Evolutionary conservation across 2,888 invertebrate genomes (phyloP).

Genomic region (Flexamia atlantica): DNA sequence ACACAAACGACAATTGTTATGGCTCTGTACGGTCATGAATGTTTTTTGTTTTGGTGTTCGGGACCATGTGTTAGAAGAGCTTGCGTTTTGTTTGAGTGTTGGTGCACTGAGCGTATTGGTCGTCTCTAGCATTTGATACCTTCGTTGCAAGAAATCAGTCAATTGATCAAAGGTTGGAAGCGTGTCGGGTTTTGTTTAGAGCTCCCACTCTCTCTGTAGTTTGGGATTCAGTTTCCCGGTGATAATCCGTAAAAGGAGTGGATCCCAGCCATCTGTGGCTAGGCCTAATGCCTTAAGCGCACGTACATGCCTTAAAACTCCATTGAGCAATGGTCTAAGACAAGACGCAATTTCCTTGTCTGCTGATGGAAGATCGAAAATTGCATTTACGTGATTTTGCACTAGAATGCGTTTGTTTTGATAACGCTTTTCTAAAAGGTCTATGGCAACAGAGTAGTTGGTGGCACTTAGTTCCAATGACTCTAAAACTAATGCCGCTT

Average conservation of each 20-base stretch:
- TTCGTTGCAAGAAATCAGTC: not conserved
- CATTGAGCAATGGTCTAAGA: not conserved
- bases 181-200: not conserved
- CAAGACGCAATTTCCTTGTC: not conserved
- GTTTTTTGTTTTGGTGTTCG: not conserved
- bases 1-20: not conserved
- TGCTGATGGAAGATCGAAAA: not conserved
- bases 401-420: conserved; percentile 7
- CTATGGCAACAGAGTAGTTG: conserved; percentile 21
- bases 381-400: conserved; percentile 36
- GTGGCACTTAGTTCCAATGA: conserved; percentile 15
- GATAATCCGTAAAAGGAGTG: not conserved
- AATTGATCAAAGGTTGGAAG: not conserved
- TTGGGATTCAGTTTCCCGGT: not conserved
- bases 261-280: not conserved
- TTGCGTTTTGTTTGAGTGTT: not conserved
- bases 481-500: not conserved
- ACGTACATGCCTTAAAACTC: not conserved
- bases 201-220: not conserved
- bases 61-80: not conserved
- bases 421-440: conserved; percentile 13
- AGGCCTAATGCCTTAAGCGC: not conserved
- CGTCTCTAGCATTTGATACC: conserved; percentile 3
- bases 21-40: not conserved
- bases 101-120: not conserved